These are phyloP conservation scores for Panagrolaimus sp. DNA, from an alignment of 1,140 invertebrate species.

Conservation along the genomic window DNA sequence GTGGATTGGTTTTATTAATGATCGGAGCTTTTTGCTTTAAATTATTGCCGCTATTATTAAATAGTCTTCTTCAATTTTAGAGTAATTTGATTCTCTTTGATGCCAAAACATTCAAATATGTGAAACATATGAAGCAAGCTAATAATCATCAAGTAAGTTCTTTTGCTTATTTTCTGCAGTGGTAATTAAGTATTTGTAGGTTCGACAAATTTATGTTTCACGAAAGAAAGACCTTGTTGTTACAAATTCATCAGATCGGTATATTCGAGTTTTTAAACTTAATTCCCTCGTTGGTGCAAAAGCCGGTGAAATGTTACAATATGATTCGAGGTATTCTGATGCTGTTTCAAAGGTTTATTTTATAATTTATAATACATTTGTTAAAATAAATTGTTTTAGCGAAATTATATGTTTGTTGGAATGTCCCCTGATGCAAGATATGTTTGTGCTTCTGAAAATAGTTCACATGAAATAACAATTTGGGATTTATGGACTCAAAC, in stretches of 20 bases:
- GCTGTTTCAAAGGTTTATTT: slow-evolving; percentile 1
- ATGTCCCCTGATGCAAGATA: slow-evolving; percentile 12
- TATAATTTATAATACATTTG: too few species aligned
- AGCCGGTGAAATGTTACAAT: background rate
- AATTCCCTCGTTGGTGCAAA: background rate
- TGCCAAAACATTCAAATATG: slow-evolving; percentile 5
- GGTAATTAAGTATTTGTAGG: too few species aligned
- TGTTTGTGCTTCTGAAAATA: background rate
- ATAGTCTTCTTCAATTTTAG: background rate
- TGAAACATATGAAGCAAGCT: background rate
- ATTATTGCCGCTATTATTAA: background rate
- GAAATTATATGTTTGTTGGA: background rate
- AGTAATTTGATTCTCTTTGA: slow-evolving; percentile 7
- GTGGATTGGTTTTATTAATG: too few species aligned
- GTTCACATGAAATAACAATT: background rate
- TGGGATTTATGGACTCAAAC: slow-evolving; percentile 4
- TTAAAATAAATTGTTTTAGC: background rate
- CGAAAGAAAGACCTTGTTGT: slow-evolving; percentile 1
- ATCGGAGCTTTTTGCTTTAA: too few species aligned
- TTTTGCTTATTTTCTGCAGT: too few species aligned
- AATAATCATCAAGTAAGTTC: background rate
- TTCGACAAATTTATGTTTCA: background rate
- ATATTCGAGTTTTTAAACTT: background rate
- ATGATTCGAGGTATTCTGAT: slow-evolving; percentile 1
- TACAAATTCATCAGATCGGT: background rate